Evolutionary conservation across 2,113 vertebrate species (phyloP).

Genomic region (Dasyprocta punctata): DNA sequence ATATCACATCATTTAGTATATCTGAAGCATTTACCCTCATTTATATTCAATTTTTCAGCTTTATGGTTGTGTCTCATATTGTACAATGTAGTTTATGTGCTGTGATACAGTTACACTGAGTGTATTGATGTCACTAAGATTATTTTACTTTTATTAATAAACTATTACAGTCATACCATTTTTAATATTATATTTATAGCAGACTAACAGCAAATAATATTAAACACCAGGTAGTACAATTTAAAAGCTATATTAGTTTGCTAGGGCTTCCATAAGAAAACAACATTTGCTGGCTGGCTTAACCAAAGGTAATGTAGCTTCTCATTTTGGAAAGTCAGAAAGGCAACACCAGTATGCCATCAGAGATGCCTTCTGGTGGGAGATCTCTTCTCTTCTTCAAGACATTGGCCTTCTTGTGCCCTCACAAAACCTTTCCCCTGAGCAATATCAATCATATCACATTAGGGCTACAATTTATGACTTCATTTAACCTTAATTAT

Average conservation of each 20-base stretch:
- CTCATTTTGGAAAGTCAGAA: neutral
- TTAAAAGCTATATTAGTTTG: neutral
- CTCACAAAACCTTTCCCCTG: neutral
- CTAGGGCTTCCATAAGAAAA: neutral
- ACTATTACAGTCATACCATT: neutral
- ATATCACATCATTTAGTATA: no score
- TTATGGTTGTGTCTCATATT: neutral
- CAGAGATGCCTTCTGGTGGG: neutral
- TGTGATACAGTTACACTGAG: neutral
- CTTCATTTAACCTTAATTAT: neutral
- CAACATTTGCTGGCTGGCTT: neutral
- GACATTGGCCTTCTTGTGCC: neutral
- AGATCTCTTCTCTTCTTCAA: neutral
- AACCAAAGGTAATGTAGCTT: neutral
- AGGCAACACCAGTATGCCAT: neutral
- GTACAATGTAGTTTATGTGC: neutral
- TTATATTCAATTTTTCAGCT: neutral
- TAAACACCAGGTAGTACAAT: neutral
- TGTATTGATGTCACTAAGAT: neutral
- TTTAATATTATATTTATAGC: neutral
- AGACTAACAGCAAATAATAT: neutral
- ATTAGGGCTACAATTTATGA: neutral
- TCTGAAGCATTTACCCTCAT: no score
- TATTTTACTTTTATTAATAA: neutral
- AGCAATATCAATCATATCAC: neutral